Base-by-base conservation (phyloP, 2,113 vertebrate genomes). In the Ictalurus furcatus region DNA sequence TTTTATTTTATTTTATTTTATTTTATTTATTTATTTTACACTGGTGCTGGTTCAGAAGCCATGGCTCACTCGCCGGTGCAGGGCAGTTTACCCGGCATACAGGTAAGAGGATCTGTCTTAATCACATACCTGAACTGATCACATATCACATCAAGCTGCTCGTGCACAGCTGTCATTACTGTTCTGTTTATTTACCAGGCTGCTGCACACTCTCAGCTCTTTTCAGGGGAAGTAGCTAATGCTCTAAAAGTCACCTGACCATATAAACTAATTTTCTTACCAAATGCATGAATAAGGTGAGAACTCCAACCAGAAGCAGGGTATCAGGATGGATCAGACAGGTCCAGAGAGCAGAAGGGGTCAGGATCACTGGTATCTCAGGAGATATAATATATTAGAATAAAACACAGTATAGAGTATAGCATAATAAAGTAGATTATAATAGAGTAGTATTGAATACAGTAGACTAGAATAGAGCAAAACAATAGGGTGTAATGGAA, bases 41-140 rank as follows among this genome's bases (percentile, higher is more conserved):
- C 80, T 59, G 80, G 56, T 82, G 54, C 80, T 82, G 86, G 52
- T 61, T 79, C 44, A 90, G 74, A 90, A 94, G 93, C 92, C 94
- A 99, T 99, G 98, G 97, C 97, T 90, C 98, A 97, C 63, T 98
- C 97, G 85, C 98, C 97, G 28, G 96, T 97, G 87, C 98, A 98
- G 96, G 90, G 96, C 28, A 95, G 96, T 96, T 96, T 99, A 94
- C 97, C 96, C 28, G 98, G 98, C 93, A 98, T 99, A 97, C 97
- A 98, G 97, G 98, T 98, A 59, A 30, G 79, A 58, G 7, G 0
- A 23, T 56, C n/a, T 82, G 79, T 56, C n/a, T 59, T 21, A 34
- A 34, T 82, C 52, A 82, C 52, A 14, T 1, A 52, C 25, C 48
- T 52, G 44, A 28, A 52, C 11, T 79, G 11, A n/a, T 48, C 73